A percentile compares a stretch with the other conserved stretches of the same genome.
Evolutionary conservation across 2,888 invertebrate genomes (phyloP).

Genomic region (Taenaris catops): DNA sequence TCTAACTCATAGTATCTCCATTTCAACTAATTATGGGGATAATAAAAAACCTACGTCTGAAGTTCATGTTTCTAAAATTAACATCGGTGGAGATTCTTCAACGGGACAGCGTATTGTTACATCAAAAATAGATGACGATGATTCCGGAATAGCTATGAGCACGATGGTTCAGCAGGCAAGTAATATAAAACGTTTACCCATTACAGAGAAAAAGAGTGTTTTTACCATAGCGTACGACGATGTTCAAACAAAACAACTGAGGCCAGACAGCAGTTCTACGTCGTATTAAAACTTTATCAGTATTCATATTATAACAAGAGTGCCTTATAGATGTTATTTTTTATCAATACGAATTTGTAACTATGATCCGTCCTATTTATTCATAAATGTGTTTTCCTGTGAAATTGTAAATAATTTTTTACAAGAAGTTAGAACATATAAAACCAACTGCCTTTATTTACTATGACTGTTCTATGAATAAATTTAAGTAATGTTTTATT

Average conservation of each 20-base stretch:
- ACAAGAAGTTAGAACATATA: slow-evolving; percentile 28
- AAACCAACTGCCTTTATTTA: slow-evolving; percentile 62
- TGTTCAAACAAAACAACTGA: slow-evolving; percentile 90
- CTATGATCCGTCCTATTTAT: slow-evolving; percentile 27
- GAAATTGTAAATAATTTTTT: slow-evolving; percentile 27
- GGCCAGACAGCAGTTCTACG: slow-evolving; percentile 89
- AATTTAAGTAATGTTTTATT: slow-evolving; percentile 39
- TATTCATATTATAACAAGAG: slow-evolving; percentile 31
- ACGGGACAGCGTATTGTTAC: slow-evolving; percentile 41
- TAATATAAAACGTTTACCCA: slow-evolving; percentile 82
- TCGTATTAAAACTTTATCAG: slow-evolving; percentile 59
- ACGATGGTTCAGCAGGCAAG: slow-evolving; percentile 73
- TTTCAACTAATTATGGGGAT: slow-evolving; percentile 64
- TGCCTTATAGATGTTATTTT: slow-evolving; percentile 30
- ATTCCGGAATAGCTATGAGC: slow-evolving; percentile 89
- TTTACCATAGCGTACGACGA: slow-evolving; percentile 96
- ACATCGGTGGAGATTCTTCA: slow-evolving; percentile 58
- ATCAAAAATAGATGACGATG: slow-evolving; percentile 83
- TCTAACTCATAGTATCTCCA: slow-evolving; percentile 63
- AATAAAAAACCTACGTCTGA: slow-evolving; percentile 58
- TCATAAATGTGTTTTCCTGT: slow-evolving; percentile 19
- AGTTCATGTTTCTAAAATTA: slow-evolving; percentile 79
- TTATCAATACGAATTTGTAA: slow-evolving; percentile 21
- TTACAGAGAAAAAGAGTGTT: slow-evolving; percentile 93
- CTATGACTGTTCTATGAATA: slow-evolving; percentile 50